Evolutionary conservation across 1,140 invertebrate species (phyloP), one percentile per base, ranked within the genome.

Genomic region (Drosophila pectinifera): DNA sequence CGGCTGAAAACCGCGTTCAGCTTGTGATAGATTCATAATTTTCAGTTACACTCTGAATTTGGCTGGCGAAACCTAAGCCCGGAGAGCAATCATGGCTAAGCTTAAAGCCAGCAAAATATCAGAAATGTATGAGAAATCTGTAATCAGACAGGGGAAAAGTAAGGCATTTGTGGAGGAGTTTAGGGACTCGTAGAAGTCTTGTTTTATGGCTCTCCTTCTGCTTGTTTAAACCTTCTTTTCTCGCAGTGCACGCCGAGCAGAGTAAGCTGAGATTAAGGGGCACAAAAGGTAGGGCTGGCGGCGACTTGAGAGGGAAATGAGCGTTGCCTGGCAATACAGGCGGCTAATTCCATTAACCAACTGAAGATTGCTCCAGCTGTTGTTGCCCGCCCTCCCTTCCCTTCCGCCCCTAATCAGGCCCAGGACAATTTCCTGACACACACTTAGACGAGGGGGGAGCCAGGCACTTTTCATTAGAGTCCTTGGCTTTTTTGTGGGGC

Each of bases 11-110:
- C 13, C 63, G 34, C 20, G 22, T 4, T 46, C 28, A 36, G 26
- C 28, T 34, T 22, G 36, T 64, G 59, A 65, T 64, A 68, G 48
- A 68, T 68, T 68, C 64, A 68, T 68, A 68, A 67, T 68, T 68
- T 68, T 68, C 34, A 68, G 58, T 64, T 63, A 63, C 57, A 34
- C 11, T 8, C 38, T 24, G 38, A 63, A 49, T 51, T 65, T 10
- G 59, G 26, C 34, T 63, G 28, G 57, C 59, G 14, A n/a, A 41
- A 22, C 55, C 46, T 46, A 62, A 62, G 42, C 42, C 24, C 8
- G 11, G 20, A 61, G 56, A 48, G 63, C 63, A 64, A 64, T 67
- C 43, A 67, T 28, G 58, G 24, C 20, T 39, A 13, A 46, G 34
- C 36, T 28, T n/a, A n/a, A n/a, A n/a, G n/a, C n/a, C n/a, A n/a